Evolutionary conservation across 1,140 invertebrate species (phyloP), one percentile per base, ranked within the genome.

Genomic region (Hirudo medicinalis): DNA sequence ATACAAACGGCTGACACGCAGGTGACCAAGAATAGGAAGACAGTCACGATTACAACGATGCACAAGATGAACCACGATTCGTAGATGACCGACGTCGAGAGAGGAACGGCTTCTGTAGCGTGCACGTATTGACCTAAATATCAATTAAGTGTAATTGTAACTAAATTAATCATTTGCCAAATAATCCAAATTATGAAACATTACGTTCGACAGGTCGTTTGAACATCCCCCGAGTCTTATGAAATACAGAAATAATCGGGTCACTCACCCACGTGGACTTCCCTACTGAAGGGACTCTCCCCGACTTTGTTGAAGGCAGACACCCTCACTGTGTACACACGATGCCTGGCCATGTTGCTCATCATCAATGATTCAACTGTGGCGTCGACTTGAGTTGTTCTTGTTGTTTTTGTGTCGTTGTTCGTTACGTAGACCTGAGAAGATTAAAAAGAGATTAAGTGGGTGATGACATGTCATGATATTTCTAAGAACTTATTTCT

Each of bases 311-410:
- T 63, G 57, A 63, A 63, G 57, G 22, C 22, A 25, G 57, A 25
- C 22, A 63, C 57, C 29, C 57, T 63, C 22, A 63, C 57, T 9
- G 57, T 63, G 57, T 63, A 63, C 22, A 25, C 22, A 32, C 29
- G 57, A 32, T 63, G 22, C 15, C 57, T 22, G 57, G 29, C 29
- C 22, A 63, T 32, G 57, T 63, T 63, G 57, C 57, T 32, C 9
- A 63, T n/a, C 57, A 63, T 63, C 22, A 63, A n/a, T 6, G 57
- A 63, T 32, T 63, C 57, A 32, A 63, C 57, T 25, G 22, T 63
- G 22, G 22, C 57, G 57, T 63, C 57, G 11, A 63, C 57, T 63
- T 63, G 57, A 25, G 57, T 63, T 32, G 57, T 32, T 22, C 57
- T 22, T 11, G 29, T 32, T 22, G 29, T 22, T n/a, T 32, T 22